Conservation (phyloP, 2,888 invertebrate species). For the Drosophila multiciliata region DNA sequence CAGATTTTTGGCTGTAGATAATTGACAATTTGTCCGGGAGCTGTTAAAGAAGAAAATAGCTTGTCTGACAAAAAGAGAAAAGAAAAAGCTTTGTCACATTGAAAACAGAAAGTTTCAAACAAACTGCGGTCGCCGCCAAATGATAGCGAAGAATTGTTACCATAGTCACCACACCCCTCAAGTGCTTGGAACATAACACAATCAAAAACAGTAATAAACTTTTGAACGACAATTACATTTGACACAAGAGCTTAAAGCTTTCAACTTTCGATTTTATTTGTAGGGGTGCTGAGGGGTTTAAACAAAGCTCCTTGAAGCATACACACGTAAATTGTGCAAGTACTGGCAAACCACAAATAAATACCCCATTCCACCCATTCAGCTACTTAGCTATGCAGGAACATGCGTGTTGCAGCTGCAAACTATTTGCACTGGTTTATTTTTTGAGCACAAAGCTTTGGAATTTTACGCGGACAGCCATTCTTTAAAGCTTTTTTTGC, state of each 20-base stretch:
- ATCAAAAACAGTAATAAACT: slow-evolving; percentile 2
- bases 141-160: background rate
- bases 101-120: slow-evolving; percentile 30
- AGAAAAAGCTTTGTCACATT: slow-evolving; percentile 44
- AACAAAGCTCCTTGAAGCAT: slow-evolving; percentile 10
- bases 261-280: slow-evolving; percentile 4
- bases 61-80: slow-evolving; percentile 11
- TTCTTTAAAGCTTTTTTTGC: slow-evolving; percentile 36
- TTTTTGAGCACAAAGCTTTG: slow-evolving; percentile 19
- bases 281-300: too few species aligned
- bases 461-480: background rate
- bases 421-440: background rate
- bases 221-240: slow-evolving; percentile 32
- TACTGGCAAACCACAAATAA: slow-evolving; percentile 54
- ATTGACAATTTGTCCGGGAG: slow-evolving; percentile 44
- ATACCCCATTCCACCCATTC: slow-evolving; percentile 39
- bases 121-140: background rate
- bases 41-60: slow-evolving; percentile 36
- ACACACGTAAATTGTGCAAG: slow-evolving; percentile 46
- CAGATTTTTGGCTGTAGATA: slow-evolving; percentile 25
- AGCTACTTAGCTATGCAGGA: slow-evolving; percentile 26
- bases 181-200: slow-evolving; percentile 22
- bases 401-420: slow-evolving; percentile 9
- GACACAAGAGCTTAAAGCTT: slow-evolving; percentile 53
- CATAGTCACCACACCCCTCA: background rate